A percentile compares a stretch with the other conserved stretches of the same genome.
Conservation (phyloP, 2,888 invertebrate species). For the Drosophila monieri region DNA sequence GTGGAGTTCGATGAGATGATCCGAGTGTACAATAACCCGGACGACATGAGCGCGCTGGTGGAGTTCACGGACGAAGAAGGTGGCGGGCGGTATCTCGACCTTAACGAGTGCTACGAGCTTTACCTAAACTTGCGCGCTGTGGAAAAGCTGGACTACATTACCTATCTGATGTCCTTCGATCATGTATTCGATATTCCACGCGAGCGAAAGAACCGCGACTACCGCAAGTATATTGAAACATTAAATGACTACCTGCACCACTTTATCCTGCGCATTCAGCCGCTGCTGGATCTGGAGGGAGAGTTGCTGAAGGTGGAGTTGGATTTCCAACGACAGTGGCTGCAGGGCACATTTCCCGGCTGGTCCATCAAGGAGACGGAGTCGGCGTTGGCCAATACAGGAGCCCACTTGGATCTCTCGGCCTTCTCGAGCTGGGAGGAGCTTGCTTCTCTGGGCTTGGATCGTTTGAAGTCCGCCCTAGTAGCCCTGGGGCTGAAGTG, state of each 20-base stretch:
- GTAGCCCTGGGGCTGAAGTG: constrained; percentile 99
- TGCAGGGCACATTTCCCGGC: constrained; percentile 93
- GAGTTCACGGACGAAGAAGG: constrained; percentile 99
- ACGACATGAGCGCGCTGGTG: constrained; percentile 93
- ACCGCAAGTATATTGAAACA: constrained; percentile 92
- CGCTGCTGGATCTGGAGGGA: constrained; percentile 91
- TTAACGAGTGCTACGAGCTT: constrained; percentile 97
- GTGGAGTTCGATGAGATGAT: constrained; percentile 98
- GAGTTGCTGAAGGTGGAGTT: constrained; percentile 91
- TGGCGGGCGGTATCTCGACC: constrained; percentile 98
- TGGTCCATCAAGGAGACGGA: constrained; percentile 99
- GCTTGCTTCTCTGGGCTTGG: constrained; percentile 97
- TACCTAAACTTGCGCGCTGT: constrained; percentile 98
- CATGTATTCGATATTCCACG: constrained; percentile 97
- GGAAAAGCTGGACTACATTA: constrained; percentile 98
- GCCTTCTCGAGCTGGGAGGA: constrained; percentile 99
- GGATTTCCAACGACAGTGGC: constrained; percentile 95
- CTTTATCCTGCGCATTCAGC: constrained; percentile 93
- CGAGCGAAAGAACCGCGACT: constrained; percentile 94
- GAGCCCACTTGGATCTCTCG: constrained; percentile 98
- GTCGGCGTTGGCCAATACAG: constrained; percentile 95
- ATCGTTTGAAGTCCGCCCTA: constrained; percentile 97
- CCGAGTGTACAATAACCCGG: constrained; percentile 94
- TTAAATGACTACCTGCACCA: constrained; percentile 94
- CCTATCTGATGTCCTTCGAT: constrained; percentile 96